Evolutionary conservation across 2,888 invertebrate genomes (phyloP).

Genomic region (Rhingia rostrata): DNA sequence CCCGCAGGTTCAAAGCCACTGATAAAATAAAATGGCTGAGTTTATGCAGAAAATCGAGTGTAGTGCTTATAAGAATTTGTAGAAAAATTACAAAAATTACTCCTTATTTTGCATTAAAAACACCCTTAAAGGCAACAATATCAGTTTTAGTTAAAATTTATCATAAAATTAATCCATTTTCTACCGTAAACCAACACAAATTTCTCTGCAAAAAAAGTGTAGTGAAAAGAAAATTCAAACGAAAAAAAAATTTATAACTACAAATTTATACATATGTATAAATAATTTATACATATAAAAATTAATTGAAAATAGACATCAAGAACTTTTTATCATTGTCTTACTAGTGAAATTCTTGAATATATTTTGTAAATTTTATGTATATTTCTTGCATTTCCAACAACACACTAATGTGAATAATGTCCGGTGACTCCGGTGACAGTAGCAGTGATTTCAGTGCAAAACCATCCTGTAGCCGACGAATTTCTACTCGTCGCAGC

Average conservation of each 20-base stretch:
- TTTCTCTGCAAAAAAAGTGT: slow-evolving; percentile 61
- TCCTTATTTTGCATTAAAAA: slow-evolving; percentile 63
- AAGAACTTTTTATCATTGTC: slow-evolving; percentile 52
- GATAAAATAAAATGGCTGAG: slow-evolving; percentile 77
- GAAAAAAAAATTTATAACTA: slow-evolving; percentile 60
- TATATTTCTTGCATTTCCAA: slow-evolving; percentile 73
- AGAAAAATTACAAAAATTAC: slow-evolving; percentile 70
- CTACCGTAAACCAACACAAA: slow-evolving; percentile 40
- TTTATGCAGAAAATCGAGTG: slow-evolving; percentile 76
- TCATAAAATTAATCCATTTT: slow-evolving; percentile 52
- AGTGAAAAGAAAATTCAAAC: slow-evolving; percentile 70
- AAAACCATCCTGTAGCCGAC: slow-evolving; percentile 76
- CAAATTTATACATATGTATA: slow-evolving; percentile 32
- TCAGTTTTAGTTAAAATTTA: slow-evolving; percentile 51
- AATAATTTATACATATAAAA: slow-evolving; percentile 33
- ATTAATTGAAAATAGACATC: slow-evolving; percentile 58
- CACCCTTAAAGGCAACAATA: slow-evolving; percentile 54
- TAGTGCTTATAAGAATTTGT: slow-evolving; percentile 71
- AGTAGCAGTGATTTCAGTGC: slow-evolving; percentile 77
- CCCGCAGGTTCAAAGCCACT: slow-evolving; percentile 73
- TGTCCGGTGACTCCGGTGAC: slow-evolving; percentile 78
- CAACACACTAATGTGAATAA: slow-evolving; percentile 75
- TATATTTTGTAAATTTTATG: slow-evolving; percentile 70
- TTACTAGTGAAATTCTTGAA: slow-evolving; percentile 46
- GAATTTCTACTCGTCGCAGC: slow-evolving; percentile 56